phyloP scores from a whole-genome alignment of 2,797 vertebrate genomes.

The Myotis findleyi region DNA sequence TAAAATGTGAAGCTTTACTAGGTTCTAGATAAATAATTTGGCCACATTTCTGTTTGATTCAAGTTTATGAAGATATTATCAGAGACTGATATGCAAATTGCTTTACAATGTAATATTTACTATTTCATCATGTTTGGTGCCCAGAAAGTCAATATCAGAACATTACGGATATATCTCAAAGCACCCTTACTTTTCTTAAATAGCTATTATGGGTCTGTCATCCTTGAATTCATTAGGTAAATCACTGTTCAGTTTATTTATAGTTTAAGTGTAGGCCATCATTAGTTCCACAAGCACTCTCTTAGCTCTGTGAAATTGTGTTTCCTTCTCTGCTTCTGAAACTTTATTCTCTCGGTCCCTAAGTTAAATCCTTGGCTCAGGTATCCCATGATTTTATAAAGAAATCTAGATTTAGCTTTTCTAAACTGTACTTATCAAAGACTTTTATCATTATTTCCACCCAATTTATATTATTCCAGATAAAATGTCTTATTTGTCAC shows the following conservation, averaged over 20 bases:
- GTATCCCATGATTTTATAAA: neutral
- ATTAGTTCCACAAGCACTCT: neutral
- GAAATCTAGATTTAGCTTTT: neutral
- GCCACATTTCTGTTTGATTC: constrained; percentile 35
- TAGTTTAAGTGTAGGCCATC: neutral
- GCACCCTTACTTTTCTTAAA: neutral
- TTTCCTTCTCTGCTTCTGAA: neutral
- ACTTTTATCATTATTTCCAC: neutral
- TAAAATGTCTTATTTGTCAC: constrained; percentile 28
- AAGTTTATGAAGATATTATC: neutral
- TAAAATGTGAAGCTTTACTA: constrained; percentile 19
- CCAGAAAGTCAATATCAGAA: neutral
- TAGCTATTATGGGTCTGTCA: neutral
- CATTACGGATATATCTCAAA: neutral
- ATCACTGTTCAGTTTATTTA: constrained; percentile 5
- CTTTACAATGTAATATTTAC: neutral
- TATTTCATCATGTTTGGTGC: neutral
- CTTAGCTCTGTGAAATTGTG: neutral
- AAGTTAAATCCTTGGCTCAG: neutral
- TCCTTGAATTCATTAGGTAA: neutral
- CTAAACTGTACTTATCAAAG: neutral
- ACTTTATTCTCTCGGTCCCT: neutral
- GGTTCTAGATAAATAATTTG: constrained; percentile 34
- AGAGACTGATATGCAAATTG: neutral
- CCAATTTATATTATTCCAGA: constrained; percentile 23